These are phyloP conservation scores for Columba guinea DNA, from an alignment of 2,797 vertebrate genomes.

Conservation along the genomic window DNA sequence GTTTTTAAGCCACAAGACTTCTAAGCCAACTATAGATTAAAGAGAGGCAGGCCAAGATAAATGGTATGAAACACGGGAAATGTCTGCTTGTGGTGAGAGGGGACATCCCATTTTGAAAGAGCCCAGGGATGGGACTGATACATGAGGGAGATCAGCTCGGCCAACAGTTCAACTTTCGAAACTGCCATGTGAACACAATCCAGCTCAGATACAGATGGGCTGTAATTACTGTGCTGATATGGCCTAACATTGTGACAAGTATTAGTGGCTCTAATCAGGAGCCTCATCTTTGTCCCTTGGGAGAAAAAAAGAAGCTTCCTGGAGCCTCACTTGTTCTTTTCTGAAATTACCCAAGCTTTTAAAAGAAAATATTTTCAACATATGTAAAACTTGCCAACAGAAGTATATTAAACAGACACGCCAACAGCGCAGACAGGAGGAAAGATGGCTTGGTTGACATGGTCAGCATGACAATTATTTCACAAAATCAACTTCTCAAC, in stretches of 20 bases:
- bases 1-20: background rate
- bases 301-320: background rate
- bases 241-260: background rate
- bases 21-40: background rate
- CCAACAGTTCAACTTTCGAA: background rate
- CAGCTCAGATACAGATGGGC: background rate
- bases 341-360: background rate
- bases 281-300: background rate
- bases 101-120: background rate
- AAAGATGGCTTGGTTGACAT: background rate
- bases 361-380: background rate
- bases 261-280: background rate
- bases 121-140: accelerated
- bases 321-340: background rate
- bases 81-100: accelerated
- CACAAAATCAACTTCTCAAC: background rate
- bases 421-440: background rate
- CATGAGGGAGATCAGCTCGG: background rate
- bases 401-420: background rate
- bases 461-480: background rate
- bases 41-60: background rate
- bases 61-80: background rate
- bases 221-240: background rate
- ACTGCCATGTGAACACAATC: background rate
- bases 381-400: background rate